Conservation (phyloP, 2,797 vertebrate genomes). For the Holocentrus rufus region DNA sequence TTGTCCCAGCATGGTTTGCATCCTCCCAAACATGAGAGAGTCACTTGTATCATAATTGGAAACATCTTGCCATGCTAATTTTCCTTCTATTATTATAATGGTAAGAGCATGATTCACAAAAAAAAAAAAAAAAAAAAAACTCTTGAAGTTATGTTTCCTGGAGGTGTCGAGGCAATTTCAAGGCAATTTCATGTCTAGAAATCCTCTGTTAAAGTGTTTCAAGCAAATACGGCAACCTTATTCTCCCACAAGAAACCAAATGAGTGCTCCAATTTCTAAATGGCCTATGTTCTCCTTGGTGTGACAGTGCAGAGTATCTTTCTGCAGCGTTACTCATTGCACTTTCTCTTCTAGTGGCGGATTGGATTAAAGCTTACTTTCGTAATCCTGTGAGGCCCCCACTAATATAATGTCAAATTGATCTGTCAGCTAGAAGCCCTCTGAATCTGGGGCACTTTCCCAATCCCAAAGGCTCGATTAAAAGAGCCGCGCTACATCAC, state of each 20-base stretch:
- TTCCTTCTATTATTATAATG: background rate
- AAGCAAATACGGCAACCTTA: slow-evolving; percentile 4
- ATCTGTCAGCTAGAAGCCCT: slow-evolving; percentile 65
- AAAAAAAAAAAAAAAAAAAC: no score
- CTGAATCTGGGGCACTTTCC: slow-evolving; percentile 67
- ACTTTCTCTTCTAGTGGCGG: slow-evolving; percentile 49
- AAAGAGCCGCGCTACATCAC: slow-evolving; percentile 34
- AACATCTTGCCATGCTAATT: background rate
- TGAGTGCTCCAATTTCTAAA: slow-evolving; percentile 18
- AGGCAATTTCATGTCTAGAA: background rate
- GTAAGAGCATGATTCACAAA: background rate
- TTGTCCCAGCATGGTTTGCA: background rate
- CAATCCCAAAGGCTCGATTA: slow-evolving; percentile 61
- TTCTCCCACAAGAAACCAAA: slow-evolving; percentile 14
- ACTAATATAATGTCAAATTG: slow-evolving; percentile 73
- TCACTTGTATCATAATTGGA: background rate
- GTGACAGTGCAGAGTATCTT: slow-evolving; percentile 15
- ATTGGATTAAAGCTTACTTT: slow-evolving; percentile 69
- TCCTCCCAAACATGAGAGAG: background rate
- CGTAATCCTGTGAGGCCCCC: slow-evolving; percentile 53
- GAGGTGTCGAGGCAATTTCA: no score
- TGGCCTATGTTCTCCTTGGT: slow-evolving; percentile 22
- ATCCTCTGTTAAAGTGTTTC: background rate
- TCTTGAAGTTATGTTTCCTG: no score
- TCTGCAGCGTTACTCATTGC: slow-evolving; percentile 41